Conservation (phyloP, 2,797 vertebrate species). For the Acanthurus leucopareius region DNA sequence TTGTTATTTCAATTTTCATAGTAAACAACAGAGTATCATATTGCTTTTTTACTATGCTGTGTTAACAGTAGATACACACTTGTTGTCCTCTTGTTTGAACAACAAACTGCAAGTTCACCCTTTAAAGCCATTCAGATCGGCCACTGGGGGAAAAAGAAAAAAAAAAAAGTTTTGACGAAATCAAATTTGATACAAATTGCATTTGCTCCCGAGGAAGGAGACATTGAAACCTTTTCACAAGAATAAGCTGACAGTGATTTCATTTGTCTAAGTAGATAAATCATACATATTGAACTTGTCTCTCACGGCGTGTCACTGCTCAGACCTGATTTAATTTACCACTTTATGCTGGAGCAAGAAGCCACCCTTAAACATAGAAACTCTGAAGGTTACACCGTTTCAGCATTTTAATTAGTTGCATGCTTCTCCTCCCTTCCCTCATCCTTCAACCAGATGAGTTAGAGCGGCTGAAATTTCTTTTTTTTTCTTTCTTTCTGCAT, state of each 20-base stretch:
- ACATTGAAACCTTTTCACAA: conserved; percentile 82
- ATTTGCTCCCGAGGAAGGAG: conserved; percentile 82
- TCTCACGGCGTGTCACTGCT: conserved; percentile 82
- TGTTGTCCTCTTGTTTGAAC: conserved; percentile 7
- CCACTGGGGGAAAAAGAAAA: conserved; percentile 19
- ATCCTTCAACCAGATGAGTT: conserved; percentile 30
- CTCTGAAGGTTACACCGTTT: conserved; percentile 83
- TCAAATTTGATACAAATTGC: conserved; percentile 85
- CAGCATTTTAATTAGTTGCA: conserved; percentile 85
- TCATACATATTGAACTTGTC: conserved; percentile 88
- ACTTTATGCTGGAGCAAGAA: conserved; percentile 75
- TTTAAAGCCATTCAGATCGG: conserved; percentile 35
- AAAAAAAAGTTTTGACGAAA: conserved; percentile 70
- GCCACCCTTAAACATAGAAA: conserved; percentile 80
- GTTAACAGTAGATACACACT: neutral
- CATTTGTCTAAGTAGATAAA: conserved; percentile 91
- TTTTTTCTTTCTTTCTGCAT: conserved; percentile 42
- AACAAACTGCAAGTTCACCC: conserved; percentile 21
- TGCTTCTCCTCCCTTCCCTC: conserved; percentile 19
- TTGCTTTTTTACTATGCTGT: conserved; percentile 14
- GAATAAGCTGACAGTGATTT: conserved; percentile 88
- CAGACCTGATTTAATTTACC: conserved; percentile 90
- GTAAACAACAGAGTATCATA: neutral
- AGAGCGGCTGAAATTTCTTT: conserved; percentile 15
- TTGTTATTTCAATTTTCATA: neutral